Conservation (phyloP, 2,888 invertebrate genomes). For the Branchinecta sandiegonensis region DNA sequence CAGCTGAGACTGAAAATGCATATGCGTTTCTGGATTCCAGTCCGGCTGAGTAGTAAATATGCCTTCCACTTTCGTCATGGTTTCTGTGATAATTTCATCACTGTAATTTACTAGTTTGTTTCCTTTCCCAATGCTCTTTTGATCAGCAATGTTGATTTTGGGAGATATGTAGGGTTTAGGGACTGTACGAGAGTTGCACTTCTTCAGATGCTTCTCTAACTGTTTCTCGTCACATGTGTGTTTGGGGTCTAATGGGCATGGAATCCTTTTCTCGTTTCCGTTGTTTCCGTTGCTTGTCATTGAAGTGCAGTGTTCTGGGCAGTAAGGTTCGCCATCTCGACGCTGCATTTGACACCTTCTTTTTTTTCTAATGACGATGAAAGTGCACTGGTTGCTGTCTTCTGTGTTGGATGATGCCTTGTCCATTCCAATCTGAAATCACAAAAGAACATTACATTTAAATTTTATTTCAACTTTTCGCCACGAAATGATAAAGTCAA, state of each 20-base stretch:
- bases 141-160: conserved; percentile 24
- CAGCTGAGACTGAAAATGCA: conserved; percentile 32
- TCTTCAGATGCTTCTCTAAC: conserved; percentile 35
- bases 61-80: conserved; percentile 26
- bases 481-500: too few relatives aligned
- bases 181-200: conserved; percentile 33
- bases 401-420: background rate
- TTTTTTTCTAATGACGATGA: conserved; percentile 19
- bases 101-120: conserved; percentile 23
- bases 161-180: conserved; percentile 26
- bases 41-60: conserved; percentile 10
- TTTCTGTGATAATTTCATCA: conserved; percentile 27
- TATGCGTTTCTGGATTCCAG: conserved; percentile 30
- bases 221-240: conserved; percentile 34
- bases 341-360: conserved; percentile 21
- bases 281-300: background rate
- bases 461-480: too few relatives aligned
- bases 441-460: too few relatives aligned
- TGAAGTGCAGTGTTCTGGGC: conserved; percentile 19
- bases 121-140: background rate
- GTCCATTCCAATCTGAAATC: too few relatives aligned
- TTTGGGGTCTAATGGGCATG: conserved; percentile 23
- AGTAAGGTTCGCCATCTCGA: conserved; percentile 16
- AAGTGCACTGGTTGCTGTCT: conserved; percentile 5
- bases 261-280: conserved; percentile 12